A percentile compares a stretch with the other conserved stretches of the same genome.
These are phyloP conservation scores for Spicauda simplicius DNA, from an alignment of 2,888 invertebrate genomes.

Conservation along the genomic window DNA sequence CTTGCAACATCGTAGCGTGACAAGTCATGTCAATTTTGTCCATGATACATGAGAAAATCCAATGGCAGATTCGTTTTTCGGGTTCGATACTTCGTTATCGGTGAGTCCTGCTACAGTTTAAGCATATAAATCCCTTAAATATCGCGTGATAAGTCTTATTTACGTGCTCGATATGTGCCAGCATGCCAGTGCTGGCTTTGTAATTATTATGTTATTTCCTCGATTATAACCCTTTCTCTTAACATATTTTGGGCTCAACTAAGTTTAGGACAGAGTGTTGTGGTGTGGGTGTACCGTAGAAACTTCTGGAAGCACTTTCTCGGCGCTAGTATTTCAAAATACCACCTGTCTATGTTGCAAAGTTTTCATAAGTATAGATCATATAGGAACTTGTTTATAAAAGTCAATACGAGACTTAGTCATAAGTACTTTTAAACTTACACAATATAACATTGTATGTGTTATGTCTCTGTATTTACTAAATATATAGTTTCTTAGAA, in stretches of 20 bases:
- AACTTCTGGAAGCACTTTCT: constrained; percentile 13
- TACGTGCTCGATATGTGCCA: constrained; percentile 54
- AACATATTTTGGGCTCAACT: constrained; percentile 10
- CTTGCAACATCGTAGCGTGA: constrained; percentile 83
- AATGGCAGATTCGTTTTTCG: constrained; percentile 96
- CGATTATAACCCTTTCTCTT: constrained; percentile 30
- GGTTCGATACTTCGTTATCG: constrained; percentile 91
- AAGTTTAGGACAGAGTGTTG: background rate
- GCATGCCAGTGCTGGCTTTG: constrained; percentile 59
- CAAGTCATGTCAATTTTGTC: constrained; percentile 88
- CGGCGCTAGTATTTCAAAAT: constrained; percentile 20
- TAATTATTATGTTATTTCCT: constrained; percentile 44
- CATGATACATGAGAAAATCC: constrained; percentile 85
- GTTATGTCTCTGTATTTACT: no score
- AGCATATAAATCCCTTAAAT: background rate
- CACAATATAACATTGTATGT: constrained; percentile 3
- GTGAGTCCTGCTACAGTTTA: constrained; percentile 83
- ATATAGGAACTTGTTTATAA: constrained; percentile 34
- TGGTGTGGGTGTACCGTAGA: background rate
- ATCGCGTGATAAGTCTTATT: constrained; percentile 15
- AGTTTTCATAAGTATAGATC: constrained; percentile 23
- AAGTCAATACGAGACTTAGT: constrained; percentile 31
- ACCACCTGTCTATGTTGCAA: constrained; percentile 24
- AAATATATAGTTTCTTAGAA: no score
- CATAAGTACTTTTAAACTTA: constrained; percentile 31